These are phyloP conservation scores for Zaprionus camerounensis DNA, from an alignment of 1,140 invertebrate genomes.

Conservation along the genomic window DNA sequence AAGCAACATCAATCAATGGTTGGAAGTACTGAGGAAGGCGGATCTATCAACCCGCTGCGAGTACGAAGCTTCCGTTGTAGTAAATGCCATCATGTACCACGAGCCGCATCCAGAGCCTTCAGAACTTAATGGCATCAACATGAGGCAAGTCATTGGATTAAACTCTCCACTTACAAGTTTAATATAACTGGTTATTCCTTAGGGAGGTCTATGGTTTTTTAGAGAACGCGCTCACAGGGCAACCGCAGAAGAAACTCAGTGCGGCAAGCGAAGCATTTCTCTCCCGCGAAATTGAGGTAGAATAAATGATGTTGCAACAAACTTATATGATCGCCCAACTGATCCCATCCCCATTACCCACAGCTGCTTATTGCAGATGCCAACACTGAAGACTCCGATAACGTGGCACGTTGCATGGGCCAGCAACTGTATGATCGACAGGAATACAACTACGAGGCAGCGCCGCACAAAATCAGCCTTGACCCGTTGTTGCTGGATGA, in stretches of 20 bases:
- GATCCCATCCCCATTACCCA: background rate
- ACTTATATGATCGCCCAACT: background rate
- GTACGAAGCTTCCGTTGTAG: slow-evolving; percentile 58
- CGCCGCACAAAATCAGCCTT: slow-evolving; percentile 48
- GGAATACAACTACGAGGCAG: slow-evolving; percentile 30
- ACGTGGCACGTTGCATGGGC: slow-evolving; percentile 42
- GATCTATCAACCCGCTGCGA: slow-evolving; percentile 44
- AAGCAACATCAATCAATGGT: slow-evolving; percentile 67
- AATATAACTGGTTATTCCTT: background rate
- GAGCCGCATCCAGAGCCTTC: slow-evolving; percentile 50
- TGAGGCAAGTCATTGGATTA: slow-evolving; percentile 44
- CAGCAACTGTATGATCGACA: slow-evolving; percentile 19
- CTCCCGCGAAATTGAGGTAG: slow-evolving; percentile 61
- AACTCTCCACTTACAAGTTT: background rate
- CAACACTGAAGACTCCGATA: slow-evolving; percentile 62
- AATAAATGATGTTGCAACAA: background rate
- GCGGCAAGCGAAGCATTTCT: slow-evolving; percentile 54
- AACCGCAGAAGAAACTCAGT: slow-evolving; percentile 56
- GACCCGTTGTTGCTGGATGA: slow-evolving; percentile 59
- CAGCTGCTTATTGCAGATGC: slow-evolving; percentile 67
- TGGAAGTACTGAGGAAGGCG: slow-evolving; percentile 52
- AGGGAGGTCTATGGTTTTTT: slow-evolving; percentile 68
- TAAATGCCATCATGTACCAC: slow-evolving; percentile 60
- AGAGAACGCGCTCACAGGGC: slow-evolving; percentile 66
- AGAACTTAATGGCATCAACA: slow-evolving; percentile 50